Conservation (phyloP, 2,113 vertebrate genomes). For the Notiomystis cincta region DNA sequence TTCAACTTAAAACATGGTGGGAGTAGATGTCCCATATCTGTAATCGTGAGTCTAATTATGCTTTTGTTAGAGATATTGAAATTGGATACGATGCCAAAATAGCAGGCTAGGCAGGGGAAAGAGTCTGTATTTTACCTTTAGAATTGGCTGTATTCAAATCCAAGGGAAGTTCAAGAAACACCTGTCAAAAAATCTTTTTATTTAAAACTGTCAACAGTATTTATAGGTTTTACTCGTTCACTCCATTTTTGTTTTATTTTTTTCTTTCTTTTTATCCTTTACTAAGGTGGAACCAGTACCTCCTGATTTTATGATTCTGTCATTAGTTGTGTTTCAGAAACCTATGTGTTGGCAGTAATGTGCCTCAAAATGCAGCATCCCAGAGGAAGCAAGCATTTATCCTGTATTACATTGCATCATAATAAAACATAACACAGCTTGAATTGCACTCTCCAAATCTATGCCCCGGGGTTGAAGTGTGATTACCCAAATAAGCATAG, state of each 20-base stretch:
- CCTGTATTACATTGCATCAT: neutral
- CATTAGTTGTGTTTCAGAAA: neutral
- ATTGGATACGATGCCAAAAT: neutral
- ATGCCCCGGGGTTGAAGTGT: neutral
- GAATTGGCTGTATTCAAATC: neutral
- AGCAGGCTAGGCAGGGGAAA: neutral
- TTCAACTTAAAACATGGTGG: neutral
- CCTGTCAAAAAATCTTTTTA: neutral
- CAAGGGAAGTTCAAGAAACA: neutral
- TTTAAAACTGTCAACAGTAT: neutral
- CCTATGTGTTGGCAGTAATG: neutral
- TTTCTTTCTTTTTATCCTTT: neutral
- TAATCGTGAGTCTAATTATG: neutral
- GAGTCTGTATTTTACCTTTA: neutral
- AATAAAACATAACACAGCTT: neutral
- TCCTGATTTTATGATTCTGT: neutral
- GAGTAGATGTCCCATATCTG: slow-evolving; percentile 10
- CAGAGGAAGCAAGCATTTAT: neutral
- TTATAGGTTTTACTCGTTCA: neutral
- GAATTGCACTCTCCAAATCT: neutral
- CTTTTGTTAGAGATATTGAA: slow-evolving; percentile 11
- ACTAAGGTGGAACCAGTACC: neutral
- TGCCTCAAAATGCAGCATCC: neutral
- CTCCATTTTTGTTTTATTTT: neutral
- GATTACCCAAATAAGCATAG: neutral